These are phyloP conservation scores for Drosophila varians DNA, from an alignment of 1,140 invertebrate species.

Conservation along the genomic window DNA sequence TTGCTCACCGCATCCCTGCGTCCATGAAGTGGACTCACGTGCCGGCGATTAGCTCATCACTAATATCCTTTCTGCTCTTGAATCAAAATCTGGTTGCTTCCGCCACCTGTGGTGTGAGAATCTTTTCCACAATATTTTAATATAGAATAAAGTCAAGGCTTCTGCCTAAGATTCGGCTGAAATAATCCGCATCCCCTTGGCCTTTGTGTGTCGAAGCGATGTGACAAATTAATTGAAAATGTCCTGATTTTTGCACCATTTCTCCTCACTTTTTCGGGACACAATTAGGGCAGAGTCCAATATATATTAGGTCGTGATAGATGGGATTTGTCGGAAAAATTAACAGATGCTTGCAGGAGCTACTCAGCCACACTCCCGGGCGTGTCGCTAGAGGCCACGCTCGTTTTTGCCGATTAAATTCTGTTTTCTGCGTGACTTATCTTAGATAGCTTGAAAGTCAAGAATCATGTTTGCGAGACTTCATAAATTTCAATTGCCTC, in stretches of 20 bases:
- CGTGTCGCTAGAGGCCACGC: neutral
- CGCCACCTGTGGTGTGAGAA: constrained; percentile 61
- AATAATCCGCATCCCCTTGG: constrained; percentile 19
- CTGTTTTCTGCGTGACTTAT: constrained; percentile 22
- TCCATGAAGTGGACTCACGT: constrained; percentile 70
- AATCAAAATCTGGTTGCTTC: constrained; percentile 8
- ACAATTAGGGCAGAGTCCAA: constrained; percentile 52
- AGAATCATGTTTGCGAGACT: constrained; percentile 42
- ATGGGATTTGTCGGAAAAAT: constrained; percentile 26
- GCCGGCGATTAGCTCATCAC: constrained; percentile 63
- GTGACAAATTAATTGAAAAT: constrained; percentile 78
- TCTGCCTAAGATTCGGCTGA: constrained; percentile 10
- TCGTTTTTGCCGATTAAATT: constrained; percentile 10
- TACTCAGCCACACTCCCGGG: constrained; percentile 3
- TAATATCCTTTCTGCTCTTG: constrained; percentile 4
- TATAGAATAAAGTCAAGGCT: constrained; percentile 1
- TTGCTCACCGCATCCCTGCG: constrained; percentile 15
- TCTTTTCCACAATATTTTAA: neutral
- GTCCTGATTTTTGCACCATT: constrained; percentile 52
- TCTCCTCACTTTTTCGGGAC: constrained; percentile 30
- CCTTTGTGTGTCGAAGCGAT: constrained; percentile 32
- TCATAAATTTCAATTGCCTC: constrained; percentile 39
- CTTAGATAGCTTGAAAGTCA: constrained; percentile 26
- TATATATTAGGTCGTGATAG: constrained; percentile 61
- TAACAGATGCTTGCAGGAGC: constrained; percentile 47